Percentiles rank a stretch among this genome's conserved stretches.
Conservation (phyloP, 2,797 vertebrate genomes). For the Coccyzus lansbergi region DNA sequence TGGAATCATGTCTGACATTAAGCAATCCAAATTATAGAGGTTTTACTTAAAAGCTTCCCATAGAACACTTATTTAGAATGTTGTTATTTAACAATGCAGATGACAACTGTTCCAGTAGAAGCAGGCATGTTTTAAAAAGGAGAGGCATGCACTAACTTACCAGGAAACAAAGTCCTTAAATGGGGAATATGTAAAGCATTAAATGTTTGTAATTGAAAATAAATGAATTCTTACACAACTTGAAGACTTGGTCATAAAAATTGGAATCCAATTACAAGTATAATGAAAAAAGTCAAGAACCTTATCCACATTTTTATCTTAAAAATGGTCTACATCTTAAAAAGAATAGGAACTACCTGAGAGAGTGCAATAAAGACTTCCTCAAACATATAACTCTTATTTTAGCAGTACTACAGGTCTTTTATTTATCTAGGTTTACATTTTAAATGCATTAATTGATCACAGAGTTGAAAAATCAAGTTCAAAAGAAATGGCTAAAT, state of each 20-base stretch:
- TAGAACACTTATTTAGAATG: slow-evolving; percentile 34
- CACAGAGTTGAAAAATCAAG: neutral
- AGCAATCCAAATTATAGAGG: slow-evolving; percentile 67
- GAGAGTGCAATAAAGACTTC: neutral
- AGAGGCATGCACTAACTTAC: neutral
- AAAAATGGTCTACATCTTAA: neutral
- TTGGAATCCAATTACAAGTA: neutral
- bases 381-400: neutral
- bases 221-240: neutral
- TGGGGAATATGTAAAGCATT: neutral
- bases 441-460: neutral
- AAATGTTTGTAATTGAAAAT: neutral
- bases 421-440: neutral
- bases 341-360: neutral
- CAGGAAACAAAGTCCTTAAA: neutral
- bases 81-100: slow-evolving; percentile 20
- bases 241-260: neutral
- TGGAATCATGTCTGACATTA: slow-evolving; percentile 69
- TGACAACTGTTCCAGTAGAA: neutral
- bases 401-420: neutral
- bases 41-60: slow-evolving; percentile 67
- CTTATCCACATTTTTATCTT: neutral
- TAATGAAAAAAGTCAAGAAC: neutral
- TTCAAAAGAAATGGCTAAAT: neutral
- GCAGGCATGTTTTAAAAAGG: neutral